phyloP scores from a whole-genome alignment of 2,113 vertebrate species.

The Channa maculata region DNA sequence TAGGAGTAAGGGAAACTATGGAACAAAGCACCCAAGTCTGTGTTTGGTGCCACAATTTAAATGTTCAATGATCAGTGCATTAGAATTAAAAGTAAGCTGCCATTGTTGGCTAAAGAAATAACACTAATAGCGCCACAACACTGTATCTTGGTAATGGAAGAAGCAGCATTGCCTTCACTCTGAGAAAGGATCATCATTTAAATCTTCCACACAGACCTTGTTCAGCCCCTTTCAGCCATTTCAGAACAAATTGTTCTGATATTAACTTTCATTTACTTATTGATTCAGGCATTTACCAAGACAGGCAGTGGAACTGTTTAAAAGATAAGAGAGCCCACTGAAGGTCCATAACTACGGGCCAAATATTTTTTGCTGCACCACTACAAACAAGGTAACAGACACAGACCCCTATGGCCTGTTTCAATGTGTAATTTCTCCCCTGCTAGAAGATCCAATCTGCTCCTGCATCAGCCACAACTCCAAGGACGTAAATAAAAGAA shows the following conservation, averaged over 20 bases:
- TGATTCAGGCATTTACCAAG: neutral
- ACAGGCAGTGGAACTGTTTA: neutral
- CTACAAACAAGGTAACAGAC: slow-evolving; percentile 13
- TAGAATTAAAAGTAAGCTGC: neutral
- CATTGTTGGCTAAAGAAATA: neutral
- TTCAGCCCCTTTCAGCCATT: no score
- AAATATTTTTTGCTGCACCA: slow-evolving; percentile 16
- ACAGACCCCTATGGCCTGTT: slow-evolving; percentile 21
- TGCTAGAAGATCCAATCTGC: slow-evolving; percentile 13
- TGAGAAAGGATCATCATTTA: no score
- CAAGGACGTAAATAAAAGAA: slow-evolving; percentile 50
- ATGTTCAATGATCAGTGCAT: no score
- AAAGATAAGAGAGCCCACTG: neutral
- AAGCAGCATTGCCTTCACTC: no score
- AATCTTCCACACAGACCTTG: no score
- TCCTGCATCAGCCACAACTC: slow-evolving; percentile 25
- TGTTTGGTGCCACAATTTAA: no score
- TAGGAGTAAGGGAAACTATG: neutral
- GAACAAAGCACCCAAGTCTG: neutral
- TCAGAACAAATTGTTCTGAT: no score
- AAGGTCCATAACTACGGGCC: neutral
- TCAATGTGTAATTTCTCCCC: slow-evolving; percentile 30
- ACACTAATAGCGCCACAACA: no score
- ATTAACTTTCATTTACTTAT: neutral
- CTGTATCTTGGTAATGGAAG: no score